Conservation (phyloP, 1,140 invertebrate genomes). For the Temnothorax nylanderi region DNA sequence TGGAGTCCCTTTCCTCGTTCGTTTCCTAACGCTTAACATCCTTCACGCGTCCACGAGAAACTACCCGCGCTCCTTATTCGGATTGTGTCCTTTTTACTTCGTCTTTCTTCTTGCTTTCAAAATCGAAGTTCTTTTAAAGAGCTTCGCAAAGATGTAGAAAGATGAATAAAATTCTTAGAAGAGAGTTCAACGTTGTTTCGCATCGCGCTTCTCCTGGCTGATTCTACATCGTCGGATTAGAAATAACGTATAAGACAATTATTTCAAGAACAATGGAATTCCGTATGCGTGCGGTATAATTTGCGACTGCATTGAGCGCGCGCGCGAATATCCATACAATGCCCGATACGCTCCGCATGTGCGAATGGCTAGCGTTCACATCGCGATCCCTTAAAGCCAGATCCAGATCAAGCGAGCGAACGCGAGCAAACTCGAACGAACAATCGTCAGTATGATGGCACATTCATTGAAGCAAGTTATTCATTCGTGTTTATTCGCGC, state of each 20-base stretch:
- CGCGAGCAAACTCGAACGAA: not conserved
- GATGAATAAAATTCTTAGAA: not conserved
- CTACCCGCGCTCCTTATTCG: not conserved
- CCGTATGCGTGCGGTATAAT: not conserved
- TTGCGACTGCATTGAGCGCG: constrained; percentile 33
- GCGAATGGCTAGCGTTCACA: not conserved
- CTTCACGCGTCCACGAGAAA: not conserved
- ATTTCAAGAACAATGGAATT: constrained; percentile 51
- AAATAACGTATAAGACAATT: constrained; percentile 32
- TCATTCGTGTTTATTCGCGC: not conserved
- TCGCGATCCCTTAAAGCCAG: not conserved
- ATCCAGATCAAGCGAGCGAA: not conserved
- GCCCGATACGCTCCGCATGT: constrained; percentile 8
- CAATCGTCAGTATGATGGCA: not conserved
- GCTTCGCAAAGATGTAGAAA: not conserved
- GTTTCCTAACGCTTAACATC: not conserved
- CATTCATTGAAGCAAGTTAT: not conserved
- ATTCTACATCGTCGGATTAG: not conserved
- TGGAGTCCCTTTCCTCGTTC: not conserved
- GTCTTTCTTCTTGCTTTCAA: not conserved
- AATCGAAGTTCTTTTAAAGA: not conserved
- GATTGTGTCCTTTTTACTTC: no score
- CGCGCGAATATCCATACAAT: constrained; percentile 54
- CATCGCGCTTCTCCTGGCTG: not conserved
- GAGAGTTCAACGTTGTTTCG: not conserved